Conservation (phyloP, 1,140 invertebrate genomes). For the Lasioglossum albipes region DNA sequence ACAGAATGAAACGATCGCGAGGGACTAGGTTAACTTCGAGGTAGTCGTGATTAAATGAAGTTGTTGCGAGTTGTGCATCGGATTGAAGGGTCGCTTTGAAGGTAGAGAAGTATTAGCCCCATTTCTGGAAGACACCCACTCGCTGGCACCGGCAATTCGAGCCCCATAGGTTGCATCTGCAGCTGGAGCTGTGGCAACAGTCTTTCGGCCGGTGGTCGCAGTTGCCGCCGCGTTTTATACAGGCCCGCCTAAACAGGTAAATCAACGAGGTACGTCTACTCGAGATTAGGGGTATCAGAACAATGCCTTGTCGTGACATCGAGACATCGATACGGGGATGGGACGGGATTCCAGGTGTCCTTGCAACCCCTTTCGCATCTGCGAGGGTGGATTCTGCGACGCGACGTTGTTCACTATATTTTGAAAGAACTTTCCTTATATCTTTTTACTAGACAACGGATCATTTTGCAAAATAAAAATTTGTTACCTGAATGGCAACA, state of each 20-base stretch:
- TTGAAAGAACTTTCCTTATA: no score
- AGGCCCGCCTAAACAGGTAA: slow-evolving; percentile 92
- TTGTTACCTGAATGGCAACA: no score
- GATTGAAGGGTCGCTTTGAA: neutral
- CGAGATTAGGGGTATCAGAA: slow-evolving; percentile 79
- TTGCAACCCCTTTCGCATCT: no score
- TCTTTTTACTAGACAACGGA: no score
- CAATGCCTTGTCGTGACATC: slow-evolving; percentile 69
- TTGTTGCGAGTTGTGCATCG: neutral
- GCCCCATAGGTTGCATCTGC: slow-evolving; percentile 94
- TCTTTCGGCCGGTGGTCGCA: slow-evolving; percentile 92
- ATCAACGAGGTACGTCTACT: slow-evolving; percentile 91
- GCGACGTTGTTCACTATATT: no score
- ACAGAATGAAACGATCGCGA: neutral
- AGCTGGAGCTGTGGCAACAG: slow-evolving; percentile 92
- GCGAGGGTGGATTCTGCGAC: no score
- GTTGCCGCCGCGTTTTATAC: slow-evolving; percentile 88
- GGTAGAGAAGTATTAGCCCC: slow-evolving; percentile 83
- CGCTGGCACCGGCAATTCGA: slow-evolving; percentile 94
- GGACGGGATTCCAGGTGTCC: neutral
- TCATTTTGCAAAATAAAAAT: no score
- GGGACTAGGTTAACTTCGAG: neutral
- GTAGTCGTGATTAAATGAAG: neutral
- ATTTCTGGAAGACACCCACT: slow-evolving; percentile 94
- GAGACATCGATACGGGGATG: slow-evolving; percentile 62